These are phyloP conservation scores for Cremastobaeus sp. DNA, from an alignment of 2,888 invertebrate species.

Conservation along the genomic window DNA sequence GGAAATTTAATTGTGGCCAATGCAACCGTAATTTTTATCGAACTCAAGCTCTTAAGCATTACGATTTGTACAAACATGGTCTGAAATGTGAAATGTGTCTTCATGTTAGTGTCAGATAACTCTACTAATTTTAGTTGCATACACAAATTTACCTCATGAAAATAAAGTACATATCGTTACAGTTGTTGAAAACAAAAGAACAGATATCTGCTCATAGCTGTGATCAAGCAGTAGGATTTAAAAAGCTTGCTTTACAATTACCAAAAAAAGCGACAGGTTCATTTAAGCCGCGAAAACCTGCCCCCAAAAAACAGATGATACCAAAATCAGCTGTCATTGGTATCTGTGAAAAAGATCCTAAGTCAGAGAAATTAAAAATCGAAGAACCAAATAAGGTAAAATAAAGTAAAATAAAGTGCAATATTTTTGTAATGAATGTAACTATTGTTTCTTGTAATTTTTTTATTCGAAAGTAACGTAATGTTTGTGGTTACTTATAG, in stretches of 20 bases:
- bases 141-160: not conserved
- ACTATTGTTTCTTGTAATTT: not conserved
- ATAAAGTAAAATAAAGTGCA: constrained; percentile 17
- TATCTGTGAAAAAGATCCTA: constrained; percentile 69
- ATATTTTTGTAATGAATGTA: not conserved
- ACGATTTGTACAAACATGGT: constrained; percentile 74
- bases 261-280: constrained; percentile 75
- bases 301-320: constrained; percentile 73
- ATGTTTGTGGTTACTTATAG: too few relatives aligned
- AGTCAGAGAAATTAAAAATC: constrained; percentile 68
- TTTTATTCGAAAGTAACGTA: not conserved
- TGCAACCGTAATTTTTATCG: constrained; percentile 75
- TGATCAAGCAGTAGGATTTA: constrained; percentile 69
- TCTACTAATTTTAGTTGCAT: not conserved
- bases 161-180: constrained; percentile 25
- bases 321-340: constrained; percentile 66
- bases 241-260: constrained; percentile 72
- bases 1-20: constrained; percentile 74
- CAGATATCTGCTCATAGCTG: constrained; percentile 74
- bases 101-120: constrained; percentile 68
- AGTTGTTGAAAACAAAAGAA: constrained; percentile 75
- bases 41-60: constrained; percentile 75
- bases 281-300: constrained; percentile 75
- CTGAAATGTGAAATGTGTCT: constrained; percentile 75
- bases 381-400: constrained; percentile 64